These are phyloP conservation scores for Trimorus sp. DNA, from an alignment of 2,888 invertebrate species.

Conservation along the genomic window DNA sequence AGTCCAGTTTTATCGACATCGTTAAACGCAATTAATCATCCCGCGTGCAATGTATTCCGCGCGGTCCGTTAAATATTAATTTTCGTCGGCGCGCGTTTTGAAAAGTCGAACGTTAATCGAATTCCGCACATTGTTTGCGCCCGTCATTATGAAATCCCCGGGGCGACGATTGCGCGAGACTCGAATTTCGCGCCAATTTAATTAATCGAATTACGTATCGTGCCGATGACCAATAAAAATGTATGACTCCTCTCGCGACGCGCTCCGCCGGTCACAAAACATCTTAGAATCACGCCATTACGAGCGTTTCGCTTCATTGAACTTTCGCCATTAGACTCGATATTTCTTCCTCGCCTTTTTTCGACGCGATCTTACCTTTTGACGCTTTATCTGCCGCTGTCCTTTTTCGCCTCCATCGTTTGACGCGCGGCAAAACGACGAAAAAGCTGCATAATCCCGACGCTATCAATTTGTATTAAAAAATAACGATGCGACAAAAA, in stretches of 20 bases:
- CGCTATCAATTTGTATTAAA: slow-evolving; percentile 4
- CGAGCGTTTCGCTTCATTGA: slow-evolving; percentile 42
- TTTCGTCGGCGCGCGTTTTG: slow-evolving; percentile 10
- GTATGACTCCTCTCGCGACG: slow-evolving; percentile 23
- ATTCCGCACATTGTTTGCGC: slow-evolving; percentile 3
- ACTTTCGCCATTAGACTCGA: slow-evolving; percentile 36
- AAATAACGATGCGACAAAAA: neutral
- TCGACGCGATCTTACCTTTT: slow-evolving; percentile 34
- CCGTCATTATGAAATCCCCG: slow-evolving; percentile 3
- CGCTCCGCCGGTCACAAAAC: slow-evolving; percentile 36
- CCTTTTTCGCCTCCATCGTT: slow-evolving; percentile 13
- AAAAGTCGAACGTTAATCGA: slow-evolving; percentile 10
- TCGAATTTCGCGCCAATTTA: slow-evolving; percentile 35
- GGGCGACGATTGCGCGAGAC: neutral
- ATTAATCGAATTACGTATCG: slow-evolving; percentile 34
- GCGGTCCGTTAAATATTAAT: slow-evolving; percentile 22
- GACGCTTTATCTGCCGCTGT: slow-evolving; percentile 24
- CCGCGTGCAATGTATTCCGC: slow-evolving; percentile 6
- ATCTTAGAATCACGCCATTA: slow-evolving; percentile 48
- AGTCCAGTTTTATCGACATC: slow-evolving; percentile 38
- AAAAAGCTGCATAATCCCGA: slow-evolving; percentile 2
- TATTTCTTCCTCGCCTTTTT: slow-evolving; percentile 25
- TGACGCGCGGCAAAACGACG: slow-evolving; percentile 10
- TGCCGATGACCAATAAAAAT: slow-evolving; percentile 38
- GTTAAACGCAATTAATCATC: slow-evolving; percentile 46